Conservation (phyloP, 2,797 vertebrate species). For the Gymnopithys bicolor region DNA sequence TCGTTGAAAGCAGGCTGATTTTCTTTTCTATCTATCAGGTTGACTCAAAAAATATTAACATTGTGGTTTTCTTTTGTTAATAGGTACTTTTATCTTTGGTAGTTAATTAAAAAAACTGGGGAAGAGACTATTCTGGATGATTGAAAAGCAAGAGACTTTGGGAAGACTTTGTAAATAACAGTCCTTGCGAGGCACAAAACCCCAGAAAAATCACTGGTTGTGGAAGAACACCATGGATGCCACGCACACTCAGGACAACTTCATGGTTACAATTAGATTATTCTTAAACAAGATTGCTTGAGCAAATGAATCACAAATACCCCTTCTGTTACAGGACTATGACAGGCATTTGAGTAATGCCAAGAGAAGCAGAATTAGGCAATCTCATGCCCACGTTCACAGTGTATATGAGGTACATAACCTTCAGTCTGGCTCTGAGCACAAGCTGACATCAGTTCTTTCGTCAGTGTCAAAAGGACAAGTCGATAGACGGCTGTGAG, state of each 20-base stretch:
- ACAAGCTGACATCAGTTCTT: not conserved
- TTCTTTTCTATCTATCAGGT: not conserved
- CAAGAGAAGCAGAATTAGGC: not conserved
- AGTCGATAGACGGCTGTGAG: not conserved
- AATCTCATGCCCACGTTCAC: not conserved
- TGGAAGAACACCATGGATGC: not conserved
- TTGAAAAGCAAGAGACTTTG: not conserved
- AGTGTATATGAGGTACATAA: not conserved
- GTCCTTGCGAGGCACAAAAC: not conserved
- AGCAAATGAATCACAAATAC: not conserved
- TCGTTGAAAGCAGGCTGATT: not conserved
- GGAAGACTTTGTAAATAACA: not conserved
- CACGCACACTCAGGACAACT: not conserved
- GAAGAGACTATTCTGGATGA: not conserved
- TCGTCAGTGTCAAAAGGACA: not conserved
- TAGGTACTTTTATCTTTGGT: not conserved
- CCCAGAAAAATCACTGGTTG: not conserved
- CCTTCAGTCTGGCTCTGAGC: not conserved
- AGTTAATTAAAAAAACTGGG: not conserved
- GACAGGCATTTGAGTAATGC: not conserved
- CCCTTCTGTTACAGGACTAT: not conserved
- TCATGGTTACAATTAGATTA: not conserved
- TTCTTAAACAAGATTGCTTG: not conserved
- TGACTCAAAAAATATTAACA: not conserved
- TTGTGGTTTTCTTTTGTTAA: not conserved